Percentiles rank a stretch among this genome's conserved stretches.
These are phyloP conservation scores for Eurypyga helias DNA, from an alignment of 2,113 vertebrate genomes.

Conservation along the genomic window DNA sequence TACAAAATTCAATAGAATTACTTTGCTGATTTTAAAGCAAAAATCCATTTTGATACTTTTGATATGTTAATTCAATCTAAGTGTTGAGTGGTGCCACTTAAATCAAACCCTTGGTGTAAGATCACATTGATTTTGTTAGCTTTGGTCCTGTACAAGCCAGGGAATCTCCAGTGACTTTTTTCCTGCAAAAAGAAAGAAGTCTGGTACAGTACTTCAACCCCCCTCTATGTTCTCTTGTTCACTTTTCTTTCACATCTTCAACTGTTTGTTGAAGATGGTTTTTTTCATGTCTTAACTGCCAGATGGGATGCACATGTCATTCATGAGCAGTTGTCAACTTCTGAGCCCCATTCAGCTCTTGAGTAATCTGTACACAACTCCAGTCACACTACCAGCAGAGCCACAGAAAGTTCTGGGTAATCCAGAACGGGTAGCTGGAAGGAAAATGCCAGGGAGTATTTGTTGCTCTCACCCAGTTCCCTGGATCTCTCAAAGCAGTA, in stretches of 20 bases:
- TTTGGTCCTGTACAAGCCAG: not conserved
- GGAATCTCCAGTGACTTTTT: not conserved
- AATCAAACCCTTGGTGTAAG: not conserved
- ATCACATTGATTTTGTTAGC: not conserved
- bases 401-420: not conserved
- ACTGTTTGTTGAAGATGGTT: not conserved
- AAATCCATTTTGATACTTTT: not conserved
- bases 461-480: not conserved
- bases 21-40: not conserved
- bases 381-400: not conserved
- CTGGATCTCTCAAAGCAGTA: not conserved
- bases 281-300: not conserved
- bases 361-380: not conserved
- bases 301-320: not conserved
- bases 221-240: not conserved
- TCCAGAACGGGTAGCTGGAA: not conserved
- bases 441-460: not conserved
- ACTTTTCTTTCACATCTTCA: not conserved
- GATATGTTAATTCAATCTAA: not conserved
- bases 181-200: not conserved
- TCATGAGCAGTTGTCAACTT: not conserved
- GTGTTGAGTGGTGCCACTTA: not conserved
- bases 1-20: not conserved
- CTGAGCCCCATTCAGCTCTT: not conserved
- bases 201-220: not conserved